Conservation (phyloP, 2,888 invertebrate species). For the Idaea straminata region DNA sequence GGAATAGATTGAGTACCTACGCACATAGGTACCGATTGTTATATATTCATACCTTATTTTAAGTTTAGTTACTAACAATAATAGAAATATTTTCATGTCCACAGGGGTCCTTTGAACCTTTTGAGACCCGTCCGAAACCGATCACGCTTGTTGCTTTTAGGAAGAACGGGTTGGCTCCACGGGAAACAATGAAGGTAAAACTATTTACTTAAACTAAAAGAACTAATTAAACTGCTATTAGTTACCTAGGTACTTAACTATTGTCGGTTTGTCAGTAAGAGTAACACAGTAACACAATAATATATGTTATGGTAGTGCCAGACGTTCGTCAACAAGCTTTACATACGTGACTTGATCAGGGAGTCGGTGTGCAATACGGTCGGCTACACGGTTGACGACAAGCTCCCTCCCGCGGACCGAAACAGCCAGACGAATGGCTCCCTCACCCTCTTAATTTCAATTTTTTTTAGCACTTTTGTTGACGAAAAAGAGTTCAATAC, state of each 20-base stretch:
- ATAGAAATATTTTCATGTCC: conserved; percentile 17
- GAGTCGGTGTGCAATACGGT: too few species aligned
- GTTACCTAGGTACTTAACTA: conserved; percentile 2
- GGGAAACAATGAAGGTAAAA: conserved; percentile 34
- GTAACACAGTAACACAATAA: not conserved
- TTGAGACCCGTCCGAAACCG: conserved; percentile 55
- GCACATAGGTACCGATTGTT: not conserved
- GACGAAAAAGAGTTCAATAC: too few species aligned
- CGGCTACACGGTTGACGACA: too few species aligned
- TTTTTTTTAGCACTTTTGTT: too few species aligned
- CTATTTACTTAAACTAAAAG: not conserved
- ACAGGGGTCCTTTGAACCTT: conserved; percentile 59
- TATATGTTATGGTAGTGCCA: too few species aligned
- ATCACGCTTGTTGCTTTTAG: conserved; percentile 55
- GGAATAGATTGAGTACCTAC: not conserved
- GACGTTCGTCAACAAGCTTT: too few species aligned
- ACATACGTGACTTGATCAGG: too few species aligned
- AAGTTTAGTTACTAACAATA: not conserved
- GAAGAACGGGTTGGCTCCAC: conserved; percentile 45
- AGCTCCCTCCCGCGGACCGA: too few species aligned
- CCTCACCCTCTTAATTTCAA: too few species aligned
- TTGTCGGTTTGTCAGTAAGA: not conserved
- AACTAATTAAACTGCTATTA: not conserved
- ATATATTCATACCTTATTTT: not conserved
- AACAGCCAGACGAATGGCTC: too few species aligned